These are phyloP conservation scores for Ophion ventricosus DNA, from an alignment of 2,888 invertebrate species.

Conservation along the genomic window DNA sequence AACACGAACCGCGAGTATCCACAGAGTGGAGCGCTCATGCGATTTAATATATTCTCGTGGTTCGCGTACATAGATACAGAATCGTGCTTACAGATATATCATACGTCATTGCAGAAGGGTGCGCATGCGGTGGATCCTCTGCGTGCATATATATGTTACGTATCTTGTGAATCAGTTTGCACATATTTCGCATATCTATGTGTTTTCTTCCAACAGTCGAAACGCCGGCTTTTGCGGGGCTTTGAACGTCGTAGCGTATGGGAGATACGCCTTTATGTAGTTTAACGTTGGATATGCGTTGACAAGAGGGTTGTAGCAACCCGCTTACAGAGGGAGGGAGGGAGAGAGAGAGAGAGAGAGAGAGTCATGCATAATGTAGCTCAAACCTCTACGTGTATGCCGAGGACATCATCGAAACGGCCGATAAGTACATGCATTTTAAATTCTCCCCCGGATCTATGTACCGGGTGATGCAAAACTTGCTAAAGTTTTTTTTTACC, in stretches of 20 bases:
- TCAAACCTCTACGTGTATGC: constrained; percentile 4
- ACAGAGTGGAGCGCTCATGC: constrained; percentile 39
- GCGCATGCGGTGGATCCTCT: constrained; percentile 28
- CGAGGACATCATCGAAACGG: neutral
- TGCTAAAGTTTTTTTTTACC: neutral
- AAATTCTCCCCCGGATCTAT: neutral
- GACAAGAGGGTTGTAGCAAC: constrained; percentile 32
- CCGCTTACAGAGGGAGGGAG: neutral
- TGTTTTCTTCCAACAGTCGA: neutral
- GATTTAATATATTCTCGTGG: constrained; percentile 61
- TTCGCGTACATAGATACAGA: constrained; percentile 34
- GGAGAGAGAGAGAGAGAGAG: constrained; percentile 8
- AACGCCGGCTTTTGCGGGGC: neutral
- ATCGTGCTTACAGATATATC: constrained; percentile 27
- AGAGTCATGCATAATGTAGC: constrained; percentile 16
- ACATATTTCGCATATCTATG: constrained; percentile 4
- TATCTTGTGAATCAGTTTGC: constrained; percentile 19
- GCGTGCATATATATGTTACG: constrained; percentile 6
- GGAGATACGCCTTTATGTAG: neutral
- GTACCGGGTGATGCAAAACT: neutral
- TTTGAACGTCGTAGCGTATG: neutral
- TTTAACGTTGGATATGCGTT: neutral
- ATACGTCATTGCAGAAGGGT: constrained; percentile 48
- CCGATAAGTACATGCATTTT: neutral
- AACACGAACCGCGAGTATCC: constrained; percentile 49